A percentile compares a stretch with the other conserved stretches of the same genome.
Evolutionary conservation across 2,888 invertebrate species (phyloP).

Genomic region (Holacanthella duospinosa): DNA sequence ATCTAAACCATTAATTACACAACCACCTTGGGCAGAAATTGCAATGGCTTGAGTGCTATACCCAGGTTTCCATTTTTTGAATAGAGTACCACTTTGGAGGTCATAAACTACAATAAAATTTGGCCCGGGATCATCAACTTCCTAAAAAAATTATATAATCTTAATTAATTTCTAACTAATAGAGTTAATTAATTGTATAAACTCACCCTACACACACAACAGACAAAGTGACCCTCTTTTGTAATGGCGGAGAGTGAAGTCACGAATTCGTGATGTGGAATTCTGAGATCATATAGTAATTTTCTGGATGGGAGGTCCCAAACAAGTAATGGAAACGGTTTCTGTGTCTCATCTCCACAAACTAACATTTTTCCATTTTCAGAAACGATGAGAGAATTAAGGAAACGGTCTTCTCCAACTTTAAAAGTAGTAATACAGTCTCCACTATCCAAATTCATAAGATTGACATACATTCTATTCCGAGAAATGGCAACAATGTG

Average conservation of each 20-base stretch:
- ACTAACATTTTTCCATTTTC: slow-evolving; percentile 78
- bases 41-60: slow-evolving; percentile 73
- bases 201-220: slow-evolving; percentile 46
- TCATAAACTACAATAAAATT: slow-evolving; percentile 87
- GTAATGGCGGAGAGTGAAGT: slow-evolving; percentile 75
- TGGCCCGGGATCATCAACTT: slow-evolving; percentile 64
- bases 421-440: slow-evolving; percentile 79
- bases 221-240: slow-evolving; percentile 59
- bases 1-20: slow-evolving; percentile 71
- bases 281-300: slow-evolving; percentile 72
- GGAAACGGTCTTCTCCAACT: slow-evolving; percentile 72
- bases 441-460: slow-evolving; percentile 70
- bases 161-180: no score
- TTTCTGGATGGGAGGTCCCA: slow-evolving; percentile 78
- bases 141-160: slow-evolving; percentile 41
- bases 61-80: slow-evolving; percentile 83
- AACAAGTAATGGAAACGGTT: slow-evolving; percentile 77
- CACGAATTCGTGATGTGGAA: slow-evolving; percentile 79
- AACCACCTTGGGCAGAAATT: slow-evolving; percentile 70
- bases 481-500: slow-evolving; percentile 72
- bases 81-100: slow-evolving; percentile 75
- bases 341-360: slow-evolving; percentile 85
- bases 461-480: slow-evolving; percentile 79
- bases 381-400: slow-evolving; percentile 75
- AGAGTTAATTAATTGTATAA: no score